Evolutionary conservation across 2,888 invertebrate genomes (phyloP).

Genomic region (Drosophila affinis): DNA sequence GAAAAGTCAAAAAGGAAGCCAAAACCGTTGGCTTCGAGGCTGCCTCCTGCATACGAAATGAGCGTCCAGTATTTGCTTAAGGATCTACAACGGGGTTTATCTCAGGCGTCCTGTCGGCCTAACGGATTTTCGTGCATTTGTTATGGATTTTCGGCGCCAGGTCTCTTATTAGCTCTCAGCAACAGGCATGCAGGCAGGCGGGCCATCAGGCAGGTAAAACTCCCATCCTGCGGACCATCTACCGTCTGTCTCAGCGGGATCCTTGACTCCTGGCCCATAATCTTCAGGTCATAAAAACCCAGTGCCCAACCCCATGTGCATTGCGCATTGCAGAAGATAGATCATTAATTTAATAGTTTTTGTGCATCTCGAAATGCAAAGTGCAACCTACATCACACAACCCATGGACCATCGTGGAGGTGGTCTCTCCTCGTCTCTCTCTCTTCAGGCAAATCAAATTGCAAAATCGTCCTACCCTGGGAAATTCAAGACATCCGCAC

Average conservation of each 20-base stretch:
- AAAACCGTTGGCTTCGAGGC: conserved; percentile 27
- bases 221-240: background rate
- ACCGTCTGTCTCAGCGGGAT: conserved; percentile 48
- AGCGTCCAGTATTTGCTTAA: conserved; percentile 63
- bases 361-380: conserved; percentile 57
- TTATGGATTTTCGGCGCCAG: conserved; percentile 81
- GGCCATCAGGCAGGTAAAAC: conserved; percentile 48
- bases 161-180: conserved; percentile 53
- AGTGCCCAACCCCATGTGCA: background rate
- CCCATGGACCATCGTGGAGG: conserved; percentile 39
- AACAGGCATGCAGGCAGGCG: background rate
- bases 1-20: conserved; percentile 34
- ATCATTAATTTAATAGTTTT: conserved; percentile 77
- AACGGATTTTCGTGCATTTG: conserved; percentile 78
- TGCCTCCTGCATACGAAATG: conserved; percentile 69
- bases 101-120: conserved; percentile 59
- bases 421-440: conserved; percentile 50
- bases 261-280: conserved; percentile 64
- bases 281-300: conserved; percentile 74
- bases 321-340: conserved; percentile 54
- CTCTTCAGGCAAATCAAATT: conserved; percentile 50
- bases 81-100: conserved; percentile 54
- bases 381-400: conserved; percentile 54
- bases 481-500: conserved; percentile 40
- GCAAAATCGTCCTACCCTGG: conserved; percentile 56